phyloP scores from a whole-genome alignment of 2,113 vertebrate genomes.

The Climacteris rufus region DNA sequence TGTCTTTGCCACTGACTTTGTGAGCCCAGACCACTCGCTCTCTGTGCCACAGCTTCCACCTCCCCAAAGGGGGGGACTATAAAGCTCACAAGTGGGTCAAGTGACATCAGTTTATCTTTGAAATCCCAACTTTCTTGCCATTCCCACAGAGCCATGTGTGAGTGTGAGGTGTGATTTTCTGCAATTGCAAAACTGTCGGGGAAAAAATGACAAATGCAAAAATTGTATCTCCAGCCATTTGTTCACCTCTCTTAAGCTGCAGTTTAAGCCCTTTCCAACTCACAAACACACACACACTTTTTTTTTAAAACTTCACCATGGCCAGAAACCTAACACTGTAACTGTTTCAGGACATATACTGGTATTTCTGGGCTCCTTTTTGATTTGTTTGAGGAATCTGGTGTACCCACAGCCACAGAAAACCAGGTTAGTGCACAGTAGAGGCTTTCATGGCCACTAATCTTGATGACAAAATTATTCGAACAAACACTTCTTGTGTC shows the following conservation, averaged over 20 bases:
- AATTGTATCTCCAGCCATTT: neutral
- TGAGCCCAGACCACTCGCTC: neutral
- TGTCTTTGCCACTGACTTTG: neutral
- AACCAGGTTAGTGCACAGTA: constrained; percentile 59
- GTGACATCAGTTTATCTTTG: neutral
- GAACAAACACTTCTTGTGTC: constrained; percentile 65
- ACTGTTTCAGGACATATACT: neutral
- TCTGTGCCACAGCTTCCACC: neutral
- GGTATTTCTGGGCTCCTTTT: neutral
- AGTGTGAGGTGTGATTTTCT: neutral
- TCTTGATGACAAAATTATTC: constrained; percentile 60
- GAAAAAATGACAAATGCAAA: neutral
- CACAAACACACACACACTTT: neutral
- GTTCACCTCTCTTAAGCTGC: neutral
- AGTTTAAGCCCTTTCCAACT: neutral
- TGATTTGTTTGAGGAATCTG: neutral
- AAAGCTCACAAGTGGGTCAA: neutral
- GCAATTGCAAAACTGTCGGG: neutral
- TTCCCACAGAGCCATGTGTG: neutral
- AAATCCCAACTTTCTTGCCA: neutral
- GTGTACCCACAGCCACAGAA: neutral
- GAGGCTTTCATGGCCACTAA: constrained; percentile 64
- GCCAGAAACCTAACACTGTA: neutral
- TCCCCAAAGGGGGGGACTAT: neutral
- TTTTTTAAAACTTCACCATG: neutral